phyloP scores from a whole-genome alignment of 1,140 invertebrate genomes.

The Anoplophora glabripennis region DNA sequence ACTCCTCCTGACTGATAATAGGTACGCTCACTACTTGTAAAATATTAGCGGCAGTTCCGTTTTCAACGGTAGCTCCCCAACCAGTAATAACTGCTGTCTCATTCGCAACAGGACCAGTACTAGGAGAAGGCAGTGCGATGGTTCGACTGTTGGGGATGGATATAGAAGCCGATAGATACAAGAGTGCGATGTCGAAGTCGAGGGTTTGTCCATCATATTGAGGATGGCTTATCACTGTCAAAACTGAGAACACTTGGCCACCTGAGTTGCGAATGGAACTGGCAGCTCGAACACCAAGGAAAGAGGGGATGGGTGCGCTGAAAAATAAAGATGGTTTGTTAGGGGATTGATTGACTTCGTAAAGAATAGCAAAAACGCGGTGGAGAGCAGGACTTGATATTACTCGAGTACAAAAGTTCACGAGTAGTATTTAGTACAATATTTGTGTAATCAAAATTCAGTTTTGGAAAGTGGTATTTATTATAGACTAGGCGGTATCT shows the following conservation, averaged over 20 bases:
- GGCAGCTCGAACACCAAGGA: conserved; percentile 27
- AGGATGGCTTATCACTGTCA: conserved; percentile 45
- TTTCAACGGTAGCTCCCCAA: conserved; percentile 51
- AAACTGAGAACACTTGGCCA: conserved; percentile 42
- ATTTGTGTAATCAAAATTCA: no score
- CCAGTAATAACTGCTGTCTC: conserved; percentile 53
- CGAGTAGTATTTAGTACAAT: no score
- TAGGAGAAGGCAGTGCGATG: conserved; percentile 3
- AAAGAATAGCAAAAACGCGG: no score
- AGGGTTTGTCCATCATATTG: conserved; percentile 44
- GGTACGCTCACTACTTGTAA: conserved; percentile 44
- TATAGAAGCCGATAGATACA: conserved; percentile 39
- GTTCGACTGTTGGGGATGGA: background rate
- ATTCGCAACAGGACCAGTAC: conserved; percentile 6
- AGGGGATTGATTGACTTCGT: no score
- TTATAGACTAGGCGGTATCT: no score
- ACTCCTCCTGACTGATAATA: conserved; percentile 36
- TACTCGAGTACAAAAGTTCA: no score
- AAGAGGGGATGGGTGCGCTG: no score
- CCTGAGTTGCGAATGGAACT: conserved; percentile 33
- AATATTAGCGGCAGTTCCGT: conserved; percentile 8
- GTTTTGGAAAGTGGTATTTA: no score
- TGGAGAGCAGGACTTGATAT: no score
- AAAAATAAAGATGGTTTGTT: no score
- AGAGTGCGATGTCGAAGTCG: conserved; percentile 56